phyloP scores from a whole-genome alignment of 2,888 invertebrate species.

The Aporophyla nigra region DNA sequence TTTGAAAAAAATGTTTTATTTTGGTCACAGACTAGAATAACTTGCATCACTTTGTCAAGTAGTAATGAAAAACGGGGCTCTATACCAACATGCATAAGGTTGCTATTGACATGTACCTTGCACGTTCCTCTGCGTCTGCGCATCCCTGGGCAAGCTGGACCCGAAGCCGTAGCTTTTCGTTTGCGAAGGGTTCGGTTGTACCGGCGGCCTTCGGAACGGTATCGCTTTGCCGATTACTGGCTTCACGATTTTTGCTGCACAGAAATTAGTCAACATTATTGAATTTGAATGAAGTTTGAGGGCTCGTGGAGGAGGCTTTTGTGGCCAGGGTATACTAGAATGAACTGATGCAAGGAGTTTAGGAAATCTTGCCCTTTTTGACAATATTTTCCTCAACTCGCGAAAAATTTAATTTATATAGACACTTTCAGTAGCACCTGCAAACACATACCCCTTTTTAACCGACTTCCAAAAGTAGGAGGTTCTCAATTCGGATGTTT shows the following conservation, averaged over 20 bases:
- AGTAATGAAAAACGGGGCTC: slow-evolving; percentile 15
- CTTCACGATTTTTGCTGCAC: slow-evolving; percentile 77
- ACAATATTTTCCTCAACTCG: background rate
- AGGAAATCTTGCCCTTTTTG: background rate
- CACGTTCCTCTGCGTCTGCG: slow-evolving; percentile 73
- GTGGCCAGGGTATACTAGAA: background rate
- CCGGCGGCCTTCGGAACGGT: slow-evolving; percentile 75
- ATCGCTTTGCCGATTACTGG: slow-evolving; percentile 82
- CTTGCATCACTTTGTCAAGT: background rate
- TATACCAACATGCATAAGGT: slow-evolving; percentile 22
- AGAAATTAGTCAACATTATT: background rate
- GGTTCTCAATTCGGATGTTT: no score
- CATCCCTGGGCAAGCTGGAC: slow-evolving; percentile 80
- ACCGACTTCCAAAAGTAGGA: no score
- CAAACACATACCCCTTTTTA: background rate
- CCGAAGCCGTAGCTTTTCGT: slow-evolving; percentile 79
- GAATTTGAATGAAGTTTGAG: background rate
- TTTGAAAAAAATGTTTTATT: background rate
- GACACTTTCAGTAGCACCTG: background rate
- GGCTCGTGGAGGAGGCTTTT: background rate
- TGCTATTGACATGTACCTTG: slow-evolving; percentile 77
- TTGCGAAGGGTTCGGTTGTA: slow-evolving; percentile 42
- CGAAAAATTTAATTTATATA: background rate
- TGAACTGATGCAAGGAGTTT: background rate
- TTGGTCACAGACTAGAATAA: background rate